phyloP scores from a whole-genome alignment of 2,888 invertebrate genomes.

The Andrena bicolor region DNA sequence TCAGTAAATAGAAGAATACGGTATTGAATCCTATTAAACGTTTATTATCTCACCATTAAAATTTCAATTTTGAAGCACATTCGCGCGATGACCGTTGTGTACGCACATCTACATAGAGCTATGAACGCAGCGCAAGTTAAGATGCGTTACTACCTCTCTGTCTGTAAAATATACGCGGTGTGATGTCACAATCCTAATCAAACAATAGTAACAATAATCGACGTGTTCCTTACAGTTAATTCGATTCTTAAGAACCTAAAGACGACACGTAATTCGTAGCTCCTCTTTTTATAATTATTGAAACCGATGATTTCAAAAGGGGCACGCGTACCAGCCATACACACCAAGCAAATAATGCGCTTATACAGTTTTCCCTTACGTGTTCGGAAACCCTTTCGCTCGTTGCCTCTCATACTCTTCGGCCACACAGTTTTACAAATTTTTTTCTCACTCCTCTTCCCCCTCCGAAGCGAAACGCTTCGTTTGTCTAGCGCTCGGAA shows the following conservation, averaged over 20 bases:
- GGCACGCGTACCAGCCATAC: slow-evolving; percentile 33
- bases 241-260: slow-evolving; percentile 55
- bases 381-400: slow-evolving; percentile 45
- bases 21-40: slow-evolving; percentile 72
- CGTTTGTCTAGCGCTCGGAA: slow-evolving; percentile 17
- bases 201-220: slow-evolving; percentile 56
- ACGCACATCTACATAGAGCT: slow-evolving; percentile 59
- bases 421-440: slow-evolving; percentile 56
- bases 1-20: too few species aligned
- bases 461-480: slow-evolving; percentile 25
- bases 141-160: slow-evolving; percentile 28
- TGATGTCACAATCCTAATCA: slow-evolving; percentile 35
- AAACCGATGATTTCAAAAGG: slow-evolving; percentile 47
- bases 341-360: slow-evolving; percentile 41
- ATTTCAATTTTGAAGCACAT: slow-evolving; percentile 69
- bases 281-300: slow-evolving; percentile 19
- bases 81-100: slow-evolving; percentile 48
- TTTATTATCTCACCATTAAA: slow-evolving; percentile 74
- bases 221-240: slow-evolving; percentile 53
- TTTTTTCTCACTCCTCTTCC: background rate
- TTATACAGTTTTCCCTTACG: slow-evolving; percentile 28
- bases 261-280: slow-evolving; percentile 31
- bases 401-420: slow-evolving; percentile 48
- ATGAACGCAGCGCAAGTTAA: slow-evolving; percentile 63
- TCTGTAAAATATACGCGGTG: slow-evolving; percentile 42